Evolutionary conservation across 2,797 vertebrate species (phyloP), one percentile per base, ranked within the genome.

Genomic region (Pipistrellus kuhlii): DNA sequence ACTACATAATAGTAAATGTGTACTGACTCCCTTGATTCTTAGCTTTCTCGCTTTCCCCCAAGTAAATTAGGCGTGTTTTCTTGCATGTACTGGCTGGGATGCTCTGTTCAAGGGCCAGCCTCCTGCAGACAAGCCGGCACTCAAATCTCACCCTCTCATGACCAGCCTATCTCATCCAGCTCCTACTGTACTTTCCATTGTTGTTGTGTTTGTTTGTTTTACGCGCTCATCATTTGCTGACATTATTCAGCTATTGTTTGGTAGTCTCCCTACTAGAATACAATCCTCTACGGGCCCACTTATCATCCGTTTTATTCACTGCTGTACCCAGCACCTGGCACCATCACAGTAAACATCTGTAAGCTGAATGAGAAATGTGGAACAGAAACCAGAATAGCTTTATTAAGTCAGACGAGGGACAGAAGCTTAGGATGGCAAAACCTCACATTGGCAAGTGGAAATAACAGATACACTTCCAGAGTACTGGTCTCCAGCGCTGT

Each of bases 251-350:
- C 12, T 75, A 55, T 46, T 68, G 71, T 95, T 57, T 73, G 30
- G 44, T 62, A 72, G 41, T 48, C 20, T 77, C 13, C 18, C 11
- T 78, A 46, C 51, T 64, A 69, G 48, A 48, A 91, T 48, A 51
- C 41, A 76, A 69, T 81, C 64, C 78, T 55, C 53, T 10, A 18
- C 59, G 15, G 14, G 44, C 20, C 23, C 10, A 8, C n/a, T 41
- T 20, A 21, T 20, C 81, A 59, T 35, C 71, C 72, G 27, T 68
- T 83, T 92, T 71, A 89, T 76, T 82, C 48, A 91, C 32, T 77
- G 69, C 13, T 91, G 6, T 76, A 53, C 44, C 53, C 21, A 87
- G 55, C 25, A 41, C 21, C 32, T n/a, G 68, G 53, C 91, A 64
- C 5, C 77, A 55, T 69, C 30, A 2, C 35, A 27, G 2, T 15